phyloP scores from a whole-genome alignment of 1,140 invertebrate genomes.

The Papilio dardanus region DNA sequence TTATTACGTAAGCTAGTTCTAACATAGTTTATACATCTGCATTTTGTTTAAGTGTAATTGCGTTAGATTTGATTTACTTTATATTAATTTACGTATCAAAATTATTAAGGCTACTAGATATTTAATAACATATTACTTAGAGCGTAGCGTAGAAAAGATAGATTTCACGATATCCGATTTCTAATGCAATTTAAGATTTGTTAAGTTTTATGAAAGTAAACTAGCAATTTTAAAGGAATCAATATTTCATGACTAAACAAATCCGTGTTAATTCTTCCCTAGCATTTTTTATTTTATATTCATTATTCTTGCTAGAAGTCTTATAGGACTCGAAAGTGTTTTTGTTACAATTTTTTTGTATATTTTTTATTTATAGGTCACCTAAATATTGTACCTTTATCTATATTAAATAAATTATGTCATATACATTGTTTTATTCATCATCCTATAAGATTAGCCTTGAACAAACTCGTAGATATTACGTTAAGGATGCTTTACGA shows the following conservation, averaged over 20 bases:
- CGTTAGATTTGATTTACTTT: conserved; percentile 10
- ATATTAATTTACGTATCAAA: conserved; percentile 9
- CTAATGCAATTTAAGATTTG: conserved; percentile 6
- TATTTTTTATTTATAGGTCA: conserved; percentile 33
- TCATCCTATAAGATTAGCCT: not conserved
- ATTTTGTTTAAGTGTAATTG: not conserved
- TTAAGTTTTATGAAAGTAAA: not conserved
- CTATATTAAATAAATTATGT: conserved; percentile 33
- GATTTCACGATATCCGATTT: not conserved
- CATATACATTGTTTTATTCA: not conserved
- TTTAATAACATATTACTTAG: conserved; percentile 1
- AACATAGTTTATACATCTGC: not conserved
- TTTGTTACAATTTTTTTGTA: conserved; percentile 33
- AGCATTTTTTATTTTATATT: conserved; percentile 26
- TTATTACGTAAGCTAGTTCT: conserved; percentile 15
- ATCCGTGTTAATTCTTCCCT: not conserved
- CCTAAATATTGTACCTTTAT: conserved; percentile 31
- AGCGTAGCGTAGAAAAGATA: not conserved
- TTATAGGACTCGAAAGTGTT: conserved; percentile 27
- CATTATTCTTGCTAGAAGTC: conserved; percentile 18
- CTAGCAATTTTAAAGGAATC: not conserved
- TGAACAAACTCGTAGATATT: no score
- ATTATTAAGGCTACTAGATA: conserved; percentile 9
- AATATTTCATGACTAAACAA: not conserved
- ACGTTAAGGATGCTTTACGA: no score